phyloP scores from a whole-genome alignment of 2,113 vertebrate species.

The Cyprinodon tularosa region DNA sequence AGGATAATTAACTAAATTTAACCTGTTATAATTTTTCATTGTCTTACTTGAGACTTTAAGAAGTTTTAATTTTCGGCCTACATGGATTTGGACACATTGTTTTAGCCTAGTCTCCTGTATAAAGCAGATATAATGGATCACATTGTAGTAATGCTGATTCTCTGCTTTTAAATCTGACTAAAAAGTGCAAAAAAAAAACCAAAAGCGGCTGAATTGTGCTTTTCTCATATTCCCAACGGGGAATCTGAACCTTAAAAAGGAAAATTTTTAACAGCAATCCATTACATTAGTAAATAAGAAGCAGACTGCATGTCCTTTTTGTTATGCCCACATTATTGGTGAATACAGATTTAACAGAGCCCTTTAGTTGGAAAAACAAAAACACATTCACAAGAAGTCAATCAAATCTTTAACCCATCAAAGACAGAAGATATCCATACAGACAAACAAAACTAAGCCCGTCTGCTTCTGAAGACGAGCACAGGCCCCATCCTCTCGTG shows the following conservation, averaged over 20 bases:
- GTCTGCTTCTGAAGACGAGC: background rate
- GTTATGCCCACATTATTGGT: slow-evolving; percentile 34
- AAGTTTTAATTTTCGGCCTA: background rate
- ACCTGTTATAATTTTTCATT: background rate
- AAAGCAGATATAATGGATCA: slow-evolving; percentile 30
- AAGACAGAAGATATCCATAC: slow-evolving; percentile 29
- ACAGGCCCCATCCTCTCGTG: background rate
- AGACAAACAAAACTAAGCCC: slow-evolving; percentile 11
- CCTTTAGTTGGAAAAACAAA: slow-evolving; percentile 56
- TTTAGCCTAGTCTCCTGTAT: too few relatives aligned
- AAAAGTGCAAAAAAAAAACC: slow-evolving; percentile 47
- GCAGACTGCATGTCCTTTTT: slow-evolving; percentile 10
- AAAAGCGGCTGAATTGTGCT: slow-evolving; percentile 35
- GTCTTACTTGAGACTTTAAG: background rate
- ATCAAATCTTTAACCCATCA: slow-evolving; percentile 9
- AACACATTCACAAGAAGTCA: slow-evolving; percentile 42
- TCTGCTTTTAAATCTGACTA: slow-evolving; percentile 24
- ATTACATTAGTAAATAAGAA: slow-evolving; percentile 35
- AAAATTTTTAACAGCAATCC: slow-evolving; percentile 6
- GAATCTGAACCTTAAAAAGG: background rate
- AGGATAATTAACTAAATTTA: background rate
- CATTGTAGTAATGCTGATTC: slow-evolving; percentile 22
- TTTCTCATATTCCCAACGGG: slow-evolving; percentile 29
- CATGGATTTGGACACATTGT: background rate
- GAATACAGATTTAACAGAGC: slow-evolving; percentile 52